Conservation (phyloP, 2,888 invertebrate species). For the Ceriagrion tenellum region DNA sequence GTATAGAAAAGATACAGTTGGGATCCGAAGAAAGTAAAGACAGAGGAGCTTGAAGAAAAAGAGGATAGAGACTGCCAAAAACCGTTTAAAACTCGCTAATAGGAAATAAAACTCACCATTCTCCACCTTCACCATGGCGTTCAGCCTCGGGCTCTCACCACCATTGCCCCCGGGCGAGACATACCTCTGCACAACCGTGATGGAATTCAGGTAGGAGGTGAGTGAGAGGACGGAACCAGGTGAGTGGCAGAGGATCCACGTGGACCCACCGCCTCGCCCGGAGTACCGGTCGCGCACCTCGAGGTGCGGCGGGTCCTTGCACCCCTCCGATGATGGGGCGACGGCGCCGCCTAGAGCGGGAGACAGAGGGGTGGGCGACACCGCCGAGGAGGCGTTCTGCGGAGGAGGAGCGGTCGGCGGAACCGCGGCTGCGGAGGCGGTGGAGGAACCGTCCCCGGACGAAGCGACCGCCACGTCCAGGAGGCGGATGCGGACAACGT, state of each 20-base stretch:
- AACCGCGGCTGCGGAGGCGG: conserved; percentile 73
- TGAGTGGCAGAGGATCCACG: conserved; percentile 42
- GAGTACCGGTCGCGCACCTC: conserved; percentile 85
- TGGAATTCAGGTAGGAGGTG: conserved; percentile 84
- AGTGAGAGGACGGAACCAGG: conserved; percentile 78
- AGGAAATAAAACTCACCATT: conserved; percentile 79
- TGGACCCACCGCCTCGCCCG: conserved; percentile 75
- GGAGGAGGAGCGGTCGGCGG: conserved; percentile 70
- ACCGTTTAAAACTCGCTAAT: too few species aligned
- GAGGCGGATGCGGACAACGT: conserved; percentile 77
- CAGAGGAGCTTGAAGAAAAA: too few species aligned
- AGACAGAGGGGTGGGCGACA: too few species aligned
- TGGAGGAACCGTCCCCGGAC: conserved; percentile 72
- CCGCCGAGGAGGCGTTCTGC: conserved; percentile 74
- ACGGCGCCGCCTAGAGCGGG: not conserved
- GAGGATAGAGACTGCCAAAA: too few species aligned
- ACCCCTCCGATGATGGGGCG: not conserved
- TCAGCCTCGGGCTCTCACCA: conserved; percentile 80
- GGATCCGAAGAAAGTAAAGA: too few species aligned
- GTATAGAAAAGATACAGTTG: too few species aligned
- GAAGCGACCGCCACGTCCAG: conserved; percentile 79
- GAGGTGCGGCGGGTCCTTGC: conserved; percentile 75
- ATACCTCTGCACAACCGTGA: conserved; percentile 81
- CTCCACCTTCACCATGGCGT: conserved; percentile 83
- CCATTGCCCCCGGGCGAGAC: conserved; percentile 74